phyloP scores from a whole-genome alignment of 2,888 invertebrate genomes.

The Eumerus sabulonum region DNA sequence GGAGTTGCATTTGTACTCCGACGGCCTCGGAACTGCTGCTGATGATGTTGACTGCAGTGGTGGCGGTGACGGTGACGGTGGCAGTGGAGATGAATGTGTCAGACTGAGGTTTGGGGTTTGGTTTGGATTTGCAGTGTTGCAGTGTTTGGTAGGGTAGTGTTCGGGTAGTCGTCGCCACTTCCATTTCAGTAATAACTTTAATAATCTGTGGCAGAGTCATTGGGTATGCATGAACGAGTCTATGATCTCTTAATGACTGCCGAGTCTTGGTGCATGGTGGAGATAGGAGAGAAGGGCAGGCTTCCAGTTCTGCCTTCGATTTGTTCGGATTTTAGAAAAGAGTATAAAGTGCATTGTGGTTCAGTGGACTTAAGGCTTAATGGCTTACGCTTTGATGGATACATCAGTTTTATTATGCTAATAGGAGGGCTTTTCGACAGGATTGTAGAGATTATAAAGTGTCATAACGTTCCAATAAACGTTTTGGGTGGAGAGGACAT shows the following conservation, averaged over 20 bases:
- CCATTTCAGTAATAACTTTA: constrained; percentile 62
- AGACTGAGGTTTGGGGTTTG: constrained; percentile 53
- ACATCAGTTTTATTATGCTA: no score
- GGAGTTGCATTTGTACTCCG: not conserved
- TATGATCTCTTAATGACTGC: constrained; percentile 31
- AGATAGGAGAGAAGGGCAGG: no score
- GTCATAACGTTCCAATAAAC: no score
- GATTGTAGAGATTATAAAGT: no score
- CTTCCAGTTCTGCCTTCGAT: no score
- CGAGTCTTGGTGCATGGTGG: not conserved
- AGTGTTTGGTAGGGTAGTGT: not conserved
- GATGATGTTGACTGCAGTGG: not conserved
- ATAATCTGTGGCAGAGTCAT: constrained; percentile 54
- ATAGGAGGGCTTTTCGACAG: no score
- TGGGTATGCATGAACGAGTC: constrained; percentile 59
- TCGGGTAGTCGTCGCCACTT: constrained; percentile 30
- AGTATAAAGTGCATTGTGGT: not conserved
- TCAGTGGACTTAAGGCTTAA: constrained; percentile 17
- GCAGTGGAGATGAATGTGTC: constrained; percentile 42
- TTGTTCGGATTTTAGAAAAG: no score
- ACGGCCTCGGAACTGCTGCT: constrained; percentile 28
- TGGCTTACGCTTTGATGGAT: constrained; percentile 8
- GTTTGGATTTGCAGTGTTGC: constrained; percentile 19
- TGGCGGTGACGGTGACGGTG: constrained; percentile 11
- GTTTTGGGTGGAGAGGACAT: no score